These are phyloP conservation scores for Syngnathus floridae DNA, from an alignment of 2,113 vertebrate species.

Conservation along the genomic window DNA sequence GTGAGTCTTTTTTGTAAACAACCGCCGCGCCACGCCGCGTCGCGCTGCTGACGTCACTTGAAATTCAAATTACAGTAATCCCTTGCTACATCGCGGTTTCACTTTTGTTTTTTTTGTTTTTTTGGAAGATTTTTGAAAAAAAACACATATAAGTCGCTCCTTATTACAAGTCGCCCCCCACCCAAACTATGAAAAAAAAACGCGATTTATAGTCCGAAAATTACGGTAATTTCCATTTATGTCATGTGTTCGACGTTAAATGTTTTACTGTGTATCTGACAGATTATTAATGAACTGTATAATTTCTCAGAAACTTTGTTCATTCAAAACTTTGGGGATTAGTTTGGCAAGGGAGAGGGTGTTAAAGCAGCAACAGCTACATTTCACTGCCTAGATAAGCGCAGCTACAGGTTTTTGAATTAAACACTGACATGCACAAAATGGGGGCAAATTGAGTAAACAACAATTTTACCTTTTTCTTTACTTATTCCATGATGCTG, in stretches of 20 bases:
- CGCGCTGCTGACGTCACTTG: too few relatives aligned
- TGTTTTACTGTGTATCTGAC: neutral
- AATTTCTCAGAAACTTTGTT: constrained; percentile 3
- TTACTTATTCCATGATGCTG: neutral
- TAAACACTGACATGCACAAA: neutral
- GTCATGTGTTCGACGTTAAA: neutral
- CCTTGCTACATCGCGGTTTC: too few relatives aligned
- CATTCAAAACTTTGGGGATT: constrained; percentile 7
- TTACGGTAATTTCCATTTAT: neutral
- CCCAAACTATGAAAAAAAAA: too few relatives aligned
- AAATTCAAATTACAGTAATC: too few relatives aligned
- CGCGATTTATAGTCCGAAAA: too few relatives aligned
- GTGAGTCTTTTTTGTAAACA: too few relatives aligned
- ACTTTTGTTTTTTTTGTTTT: too few relatives aligned
- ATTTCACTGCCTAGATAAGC: constrained; percentile 2
- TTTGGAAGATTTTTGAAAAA: too few relatives aligned
- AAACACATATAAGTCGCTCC: too few relatives aligned
- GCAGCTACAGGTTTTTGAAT: neutral
- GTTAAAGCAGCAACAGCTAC: neutral
- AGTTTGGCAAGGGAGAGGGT: neutral
- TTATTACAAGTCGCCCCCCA: too few relatives aligned
- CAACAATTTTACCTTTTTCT: neutral
- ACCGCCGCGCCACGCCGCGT: too few relatives aligned
- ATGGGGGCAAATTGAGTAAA: neutral
- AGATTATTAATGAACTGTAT: neutral